These are phyloP conservation scores for Mobula birostris DNA, from an alignment of 2,113 vertebrate species.

Conservation along the genomic window DNA sequence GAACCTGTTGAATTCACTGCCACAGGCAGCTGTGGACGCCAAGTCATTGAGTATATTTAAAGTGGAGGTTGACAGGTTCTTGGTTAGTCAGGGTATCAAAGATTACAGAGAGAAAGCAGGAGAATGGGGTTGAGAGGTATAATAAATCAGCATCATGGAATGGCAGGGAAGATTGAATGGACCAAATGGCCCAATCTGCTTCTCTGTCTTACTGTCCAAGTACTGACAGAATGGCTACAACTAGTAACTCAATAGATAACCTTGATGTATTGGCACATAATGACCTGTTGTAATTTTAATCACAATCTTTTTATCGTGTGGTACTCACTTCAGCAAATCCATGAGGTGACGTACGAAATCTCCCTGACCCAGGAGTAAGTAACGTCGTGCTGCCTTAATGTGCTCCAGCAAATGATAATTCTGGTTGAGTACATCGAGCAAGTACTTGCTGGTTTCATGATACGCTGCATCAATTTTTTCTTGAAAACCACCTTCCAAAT, in stretches of 20 bases:
- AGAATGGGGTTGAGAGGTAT: too few relatives aligned
- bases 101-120: too few relatives aligned
- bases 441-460: conserved; percentile 90
- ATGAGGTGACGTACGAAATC: conserved; percentile 97
- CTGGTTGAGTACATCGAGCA: conserved; percentile 83
- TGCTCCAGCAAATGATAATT: conserved; percentile 92
- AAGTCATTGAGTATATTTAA: too few relatives aligned
- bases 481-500: conserved; percentile 90
- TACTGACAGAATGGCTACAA: not conserved
- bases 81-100: too few relatives aligned
- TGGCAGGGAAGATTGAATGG: too few relatives aligned
- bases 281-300: not conserved
- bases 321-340: conserved; percentile 91
- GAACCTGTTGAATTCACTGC: too few relatives aligned
- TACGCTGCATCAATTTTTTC: conserved; percentile 92
- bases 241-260: not conserved
- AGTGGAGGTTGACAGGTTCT: too few relatives aligned
- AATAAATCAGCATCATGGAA: too few relatives aligned
- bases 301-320: not conserved
- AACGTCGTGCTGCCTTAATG: conserved; percentile 91
- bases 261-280: not conserved
- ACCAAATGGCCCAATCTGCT: too few relatives aligned
- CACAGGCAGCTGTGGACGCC: too few relatives aligned
- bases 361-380: conserved; percentile 92
- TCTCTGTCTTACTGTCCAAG: too few relatives aligned